Evolutionary conservation across 2,888 invertebrate genomes (phyloP), one percentile per base, ranked within the genome.

Genomic region (Trachelus tabidus): DNA sequence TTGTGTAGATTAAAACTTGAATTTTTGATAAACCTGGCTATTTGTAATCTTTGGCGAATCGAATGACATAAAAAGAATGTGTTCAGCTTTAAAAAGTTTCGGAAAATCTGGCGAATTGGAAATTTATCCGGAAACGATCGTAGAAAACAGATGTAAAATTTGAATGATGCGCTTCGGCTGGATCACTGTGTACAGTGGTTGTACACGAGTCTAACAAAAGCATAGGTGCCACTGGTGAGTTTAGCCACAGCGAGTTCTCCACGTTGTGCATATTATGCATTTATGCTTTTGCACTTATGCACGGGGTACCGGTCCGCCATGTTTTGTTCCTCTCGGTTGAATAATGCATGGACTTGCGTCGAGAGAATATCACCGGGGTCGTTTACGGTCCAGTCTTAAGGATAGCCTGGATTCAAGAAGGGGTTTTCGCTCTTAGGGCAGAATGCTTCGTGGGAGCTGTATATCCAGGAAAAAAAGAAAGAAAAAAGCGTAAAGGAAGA

Each of bases 261-360:
- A 0, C 23, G 15, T 23, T 56, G 56, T 56, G 79, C 73, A 76
- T 73, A 75, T 77, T 73, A 78, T 79, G 79, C 81, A 82, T 81
- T 78, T 78, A 78, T 76, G 78, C 79, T 73, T 78, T 79, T 78
- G 69, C 78, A 75, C 77, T 80, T 73, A 75, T 68, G 35, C n/a
- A 31, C 34, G 33, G 68, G 56, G 75, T 69, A 33, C 35, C 68
- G 30, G 34, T 56, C 23, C 23, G 56, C 56, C 56, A 56, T 56
- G 56, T 56, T 56, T 56, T 56, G 56, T 56, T 56, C 23, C 9
- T 56, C 56, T 23, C 9, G 56, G 56, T 34, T 81, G 82, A 80
- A 82, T 82, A 79, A 82, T 82, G 79, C 80, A 80, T 81, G 77
- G 79, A 76, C 56, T 23, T 56, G 56, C 56, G 56, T 56, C 23